Evolutionary conservation across 1,140 invertebrate species (phyloP).

Genomic region (Macrostomum lignano): DNA sequence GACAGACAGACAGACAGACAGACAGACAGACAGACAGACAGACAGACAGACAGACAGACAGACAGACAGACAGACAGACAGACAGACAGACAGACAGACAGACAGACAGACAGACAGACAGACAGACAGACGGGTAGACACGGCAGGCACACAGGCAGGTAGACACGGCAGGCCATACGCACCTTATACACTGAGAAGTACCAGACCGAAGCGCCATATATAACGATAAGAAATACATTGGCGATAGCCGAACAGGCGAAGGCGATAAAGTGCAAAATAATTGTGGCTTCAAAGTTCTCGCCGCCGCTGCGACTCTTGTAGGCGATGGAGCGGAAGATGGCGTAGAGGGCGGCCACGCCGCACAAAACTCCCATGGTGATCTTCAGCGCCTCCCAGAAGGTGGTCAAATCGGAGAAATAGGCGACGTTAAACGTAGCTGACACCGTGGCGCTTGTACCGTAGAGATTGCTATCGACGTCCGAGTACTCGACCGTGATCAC

Average conservation of each 20-base stretch:
- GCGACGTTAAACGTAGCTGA: slow-evolving; percentile 11
- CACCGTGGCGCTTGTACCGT: slow-evolving; percentile 9
- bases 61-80: too few relatives aligned
- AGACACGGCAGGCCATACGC: slow-evolving; percentile 8
- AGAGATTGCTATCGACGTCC: slow-evolving; percentile 11
- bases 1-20: too few relatives aligned
- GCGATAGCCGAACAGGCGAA: slow-evolving; percentile 35
- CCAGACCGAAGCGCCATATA: slow-evolving; percentile 35
- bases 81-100: too few relatives aligned
- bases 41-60: too few relatives aligned
- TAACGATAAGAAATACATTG: slow-evolving; percentile 40
- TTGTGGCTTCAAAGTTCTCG: slow-evolving; percentile 10
- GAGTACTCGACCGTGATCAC: slow-evolving; percentile 21
- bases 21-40: too few relatives aligned
- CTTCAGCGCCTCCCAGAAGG: background rate
- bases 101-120: too few relatives aligned
- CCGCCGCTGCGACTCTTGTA: slow-evolving; percentile 30
- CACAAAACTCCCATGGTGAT: slow-evolving; percentile 33
- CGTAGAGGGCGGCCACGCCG: slow-evolving; percentile 34
- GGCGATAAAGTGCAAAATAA: slow-evolving; percentile 34
- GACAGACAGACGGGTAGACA: too few relatives aligned
- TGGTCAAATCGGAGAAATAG: slow-evolving; percentile 2
- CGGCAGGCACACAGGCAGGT: slow-evolving; percentile 7
- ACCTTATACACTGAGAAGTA: slow-evolving; percentile 43
- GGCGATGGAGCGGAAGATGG: slow-evolving; percentile 37